A percentile compares a stretch with the other conserved stretches of the same genome.
Conservation (phyloP, 2,797 vertebrate genomes). For the Halcyon smyrnensis region DNA sequence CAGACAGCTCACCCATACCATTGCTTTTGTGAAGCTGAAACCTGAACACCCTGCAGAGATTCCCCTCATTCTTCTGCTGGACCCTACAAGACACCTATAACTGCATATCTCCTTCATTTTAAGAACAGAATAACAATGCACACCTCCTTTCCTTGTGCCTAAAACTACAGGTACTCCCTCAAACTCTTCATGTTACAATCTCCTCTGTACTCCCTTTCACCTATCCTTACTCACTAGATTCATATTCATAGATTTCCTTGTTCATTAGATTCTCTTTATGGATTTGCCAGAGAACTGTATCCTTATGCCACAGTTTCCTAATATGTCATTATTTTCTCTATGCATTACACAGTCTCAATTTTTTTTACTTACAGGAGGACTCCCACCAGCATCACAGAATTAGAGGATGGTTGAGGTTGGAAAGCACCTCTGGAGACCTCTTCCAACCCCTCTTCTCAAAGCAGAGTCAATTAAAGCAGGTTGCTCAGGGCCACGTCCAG, state of each 20-base stretch:
- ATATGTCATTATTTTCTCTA: background rate
- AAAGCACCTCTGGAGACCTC: background rate
- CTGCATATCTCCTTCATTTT: background rate
- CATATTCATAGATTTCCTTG: background rate
- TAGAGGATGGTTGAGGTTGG: background rate
- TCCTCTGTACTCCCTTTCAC: background rate
- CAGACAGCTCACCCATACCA: background rate
- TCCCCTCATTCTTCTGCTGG: background rate
- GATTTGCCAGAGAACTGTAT: background rate
- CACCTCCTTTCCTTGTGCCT: background rate
- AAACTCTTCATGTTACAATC: background rate
- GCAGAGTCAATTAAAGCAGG: background rate
- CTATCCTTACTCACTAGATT: background rate
- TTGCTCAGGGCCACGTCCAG: background rate
- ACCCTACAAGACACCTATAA: rapidly evolving
- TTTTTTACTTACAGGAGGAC: background rate
- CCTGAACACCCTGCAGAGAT: rapidly evolving
- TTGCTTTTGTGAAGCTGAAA: background rate
- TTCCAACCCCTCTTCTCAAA: background rate
- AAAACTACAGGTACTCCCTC: background rate
- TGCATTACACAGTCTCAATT: rapidly evolving
- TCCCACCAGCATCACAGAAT: background rate
- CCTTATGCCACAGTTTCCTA: background rate
- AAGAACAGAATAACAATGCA: background rate
- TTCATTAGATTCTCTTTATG: background rate